phyloP scores from a whole-genome alignment of 1,140 invertebrate species.

The Sarcophaga bullata region DNA sequence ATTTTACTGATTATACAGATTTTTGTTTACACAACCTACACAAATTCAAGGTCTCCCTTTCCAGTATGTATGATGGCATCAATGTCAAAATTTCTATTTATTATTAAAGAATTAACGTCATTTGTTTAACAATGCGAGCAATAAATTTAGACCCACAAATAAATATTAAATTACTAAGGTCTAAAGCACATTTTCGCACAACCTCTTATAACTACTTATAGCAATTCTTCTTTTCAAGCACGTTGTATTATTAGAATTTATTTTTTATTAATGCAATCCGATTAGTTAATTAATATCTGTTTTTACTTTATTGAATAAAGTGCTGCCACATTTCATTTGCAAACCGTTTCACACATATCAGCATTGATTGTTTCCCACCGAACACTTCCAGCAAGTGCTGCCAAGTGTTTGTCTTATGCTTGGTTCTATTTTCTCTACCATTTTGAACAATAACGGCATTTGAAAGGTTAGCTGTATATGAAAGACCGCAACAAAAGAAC shows the following conservation, averaged over 20 bases:
- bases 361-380: too few species aligned
- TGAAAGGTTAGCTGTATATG: background rate
- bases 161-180: too few species aligned
- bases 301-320: background rate
- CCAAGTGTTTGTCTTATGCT: background rate
- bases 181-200: background rate
- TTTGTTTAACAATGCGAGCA: background rate
- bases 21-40: constrained; percentile 38
- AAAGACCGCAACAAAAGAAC: constrained; percentile 18
- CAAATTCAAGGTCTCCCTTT: constrained; percentile 31
- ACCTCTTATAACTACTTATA: too few species aligned
- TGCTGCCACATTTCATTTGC: too few species aligned
- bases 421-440: background rate
- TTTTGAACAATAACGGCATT: constrained; percentile 33
- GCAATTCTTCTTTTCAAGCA: background rate
- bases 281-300: background rate
- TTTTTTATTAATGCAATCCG: background rate
- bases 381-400: constrained; percentile 36
- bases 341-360: background rate
- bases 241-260: background rate
- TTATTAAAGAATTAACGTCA: constrained; percentile 22
- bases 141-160: too few species aligned
- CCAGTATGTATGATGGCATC: constrained; percentile 23
- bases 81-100: constrained; percentile 31
- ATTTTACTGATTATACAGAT: constrained; percentile 26